Evolutionary conservation across 1,140 invertebrate genomes (phyloP), one percentile per base, ranked within the genome.

Genomic region (Drosophila ambigua): DNA sequence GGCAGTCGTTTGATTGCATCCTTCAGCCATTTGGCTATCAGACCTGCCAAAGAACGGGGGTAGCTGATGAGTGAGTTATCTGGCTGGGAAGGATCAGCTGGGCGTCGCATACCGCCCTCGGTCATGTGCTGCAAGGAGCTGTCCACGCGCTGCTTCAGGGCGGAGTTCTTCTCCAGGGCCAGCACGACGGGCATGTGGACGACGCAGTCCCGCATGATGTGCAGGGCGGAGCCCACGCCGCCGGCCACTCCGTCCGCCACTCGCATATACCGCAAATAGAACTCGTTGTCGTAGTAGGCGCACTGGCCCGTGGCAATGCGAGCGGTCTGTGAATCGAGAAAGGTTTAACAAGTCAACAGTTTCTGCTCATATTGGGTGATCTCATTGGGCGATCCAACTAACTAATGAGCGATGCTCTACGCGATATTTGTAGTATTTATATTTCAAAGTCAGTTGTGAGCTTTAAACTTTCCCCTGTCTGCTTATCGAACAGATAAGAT

Each of bases 201-300:
- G 2, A 96, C 94, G 91, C 96, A 97, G 63, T 96, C 94, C 31
- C 93, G 91, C 96, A 97, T 97, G 16, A 97, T 96, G 72, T 97
- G 96, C 13, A 97, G 91, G 80, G 94, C 94, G 48, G 94, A 93
- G 0, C 88, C 78, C 11, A 74, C 80, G 39, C 93, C 91, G 9
- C 92, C 67, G 43, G 93, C 90, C 78, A 94, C 94, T 9, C 20
- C 20, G 20, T 93, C 91, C 57, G 92, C 93, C 1, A 94, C 94
- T 35, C 94, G 93, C 1, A 95, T 89, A 75, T 95, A 93, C 62
- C 94, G 94, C 11, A 97, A 87, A 76, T 94, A 95, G 87, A 96
- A 94, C n/a, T 94, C 92, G 88, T 96, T 97, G 79, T 97, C 96
- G 77, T 96, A 97, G 72, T 96, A 96, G 7, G 95, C 95, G 72